Evolutionary conservation across 2,113 vertebrate species (phyloP), one percentile per base, ranked within the genome.

Genomic region (Coptodon bakossiorum): DNA sequence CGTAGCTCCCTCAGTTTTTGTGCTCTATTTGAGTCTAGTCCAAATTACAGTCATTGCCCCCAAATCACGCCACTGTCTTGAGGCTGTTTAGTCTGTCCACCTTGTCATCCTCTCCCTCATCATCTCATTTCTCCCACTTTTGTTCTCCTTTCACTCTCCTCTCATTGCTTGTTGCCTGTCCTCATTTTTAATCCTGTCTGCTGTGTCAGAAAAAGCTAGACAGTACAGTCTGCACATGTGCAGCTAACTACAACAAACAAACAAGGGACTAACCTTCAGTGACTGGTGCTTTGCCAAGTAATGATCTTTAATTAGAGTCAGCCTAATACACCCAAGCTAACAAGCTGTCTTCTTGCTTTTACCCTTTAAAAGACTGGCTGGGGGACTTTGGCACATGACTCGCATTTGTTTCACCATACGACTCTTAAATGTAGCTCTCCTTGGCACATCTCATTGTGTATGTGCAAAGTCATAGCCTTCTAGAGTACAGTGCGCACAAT

Each of bases 231-330:
- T 84, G 36, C 13, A 40, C 82, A 81, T 36, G 27, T 40, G 61
- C 43, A 82, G 63, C 80, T 85, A 57, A 53, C 59, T 71, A 78
- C 17, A 19, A 59, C 54, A 24, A 88, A 50, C 83, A 90, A 91
- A 68, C 82, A 24, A 81, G 84, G 82, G 87, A 90, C 91, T 88
- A 86, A 88, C 88, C 81, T 71, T 89, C 81, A 88, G 82, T 92
- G 91, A 86, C 71, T 91, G 92, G 88, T 92, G 50, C 81, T 84
- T 71, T 92, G 90, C 91, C 90, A 91, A 82, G 87, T 94, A 95
- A 94, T 92, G 95, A 93, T 95, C 90, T 93, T 93, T 94, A 94
- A 95, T 94, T 93, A 94, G 78, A 91, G 92, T 57, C 81, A 71
- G 83, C 63, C 80, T 90, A 91, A 93, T 89, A 89, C 86, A 90